Evolutionary conservation across 2,113 vertebrate species (phyloP).

Genomic region (Cardinalis cardinalis): DNA sequence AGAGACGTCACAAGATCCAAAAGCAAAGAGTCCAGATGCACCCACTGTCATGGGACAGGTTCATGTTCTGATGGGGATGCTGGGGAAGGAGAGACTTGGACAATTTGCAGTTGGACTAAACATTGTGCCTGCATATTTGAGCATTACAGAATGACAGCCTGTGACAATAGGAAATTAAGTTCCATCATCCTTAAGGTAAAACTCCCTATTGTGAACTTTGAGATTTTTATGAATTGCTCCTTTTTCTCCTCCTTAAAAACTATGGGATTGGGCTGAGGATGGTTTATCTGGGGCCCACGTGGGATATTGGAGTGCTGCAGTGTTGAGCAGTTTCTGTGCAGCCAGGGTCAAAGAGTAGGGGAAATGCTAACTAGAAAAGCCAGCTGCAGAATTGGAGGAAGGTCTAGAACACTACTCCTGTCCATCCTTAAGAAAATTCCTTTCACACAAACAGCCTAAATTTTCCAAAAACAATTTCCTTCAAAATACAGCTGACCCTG

Average conservation of each 20-base stretch:
- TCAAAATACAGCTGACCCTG: neutral
- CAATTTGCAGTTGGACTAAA: neutral
- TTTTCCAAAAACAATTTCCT: neutral
- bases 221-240: neutral
- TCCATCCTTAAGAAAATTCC: neutral
- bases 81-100: neutral
- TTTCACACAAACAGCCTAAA: neutral
- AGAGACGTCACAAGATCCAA: neutral
- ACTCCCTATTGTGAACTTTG: neutral
- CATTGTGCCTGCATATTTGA: neutral
- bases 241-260: neutral
- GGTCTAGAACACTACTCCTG: neutral
- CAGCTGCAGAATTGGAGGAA: neutral
- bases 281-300: neutral
- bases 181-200: neutral
- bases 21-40: neutral
- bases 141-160: neutral
- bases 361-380: neutral
- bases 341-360: neutral
- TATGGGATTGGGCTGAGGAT: neutral
- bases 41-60: neutral
- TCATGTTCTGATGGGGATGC: neutral
- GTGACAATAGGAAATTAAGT: neutral
- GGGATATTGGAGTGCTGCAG: rapidly evolving
- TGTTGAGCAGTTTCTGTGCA: neutral